Base-by-base conservation (phyloP, 2,888 invertebrate species). In the Bombylius discolor region DNA sequence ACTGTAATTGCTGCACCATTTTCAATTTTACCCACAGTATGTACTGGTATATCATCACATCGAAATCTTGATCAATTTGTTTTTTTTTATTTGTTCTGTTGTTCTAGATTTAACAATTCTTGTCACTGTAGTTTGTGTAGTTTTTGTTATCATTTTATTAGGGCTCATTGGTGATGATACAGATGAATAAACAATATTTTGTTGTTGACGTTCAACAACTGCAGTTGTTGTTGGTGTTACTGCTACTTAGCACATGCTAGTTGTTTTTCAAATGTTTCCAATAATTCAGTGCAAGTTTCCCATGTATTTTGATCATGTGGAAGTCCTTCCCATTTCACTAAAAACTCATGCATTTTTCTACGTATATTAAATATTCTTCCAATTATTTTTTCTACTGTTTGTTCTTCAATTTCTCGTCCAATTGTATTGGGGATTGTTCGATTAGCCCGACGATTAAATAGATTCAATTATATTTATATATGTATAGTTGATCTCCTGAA, bases 221-320 rank as follows among this genome's bases (percentile, higher is more conserved):
- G 42, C 61, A 62, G 31, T 62, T 14, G 5, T 59, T 61, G 63
- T 65, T 63, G 48, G 14, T 11, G 52, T 48, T 46, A 62, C 63
- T 56, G 58, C 59, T 9, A 74, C 14, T 79, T 68, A 5, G 82
- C 82, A 5, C 84, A 79, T 2, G 87, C 86, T 51, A 88, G 75
- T 66, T 86, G 85, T 63, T 83, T 83, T 69, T 91, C 89, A 65
- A 89, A 91, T 49, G 87, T 86, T 59, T 89, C 88, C 53, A 90
- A 72, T 56, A 89, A 75, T 65, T 82, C 81, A 66, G 86, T 85
- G 66, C 89, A 90, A 3, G 84, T 82, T 69, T 91, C 90, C 90
- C 90, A 91, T 6, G 89, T 89, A 68, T 89, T 89, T 63, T 86
- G 82, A 59, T 87, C 85, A 82, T 85, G 83, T 33, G 84, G 78